Conservation (phyloP, 2,888 invertebrate species). For the Yponomeuta plumbellus region DNA sequence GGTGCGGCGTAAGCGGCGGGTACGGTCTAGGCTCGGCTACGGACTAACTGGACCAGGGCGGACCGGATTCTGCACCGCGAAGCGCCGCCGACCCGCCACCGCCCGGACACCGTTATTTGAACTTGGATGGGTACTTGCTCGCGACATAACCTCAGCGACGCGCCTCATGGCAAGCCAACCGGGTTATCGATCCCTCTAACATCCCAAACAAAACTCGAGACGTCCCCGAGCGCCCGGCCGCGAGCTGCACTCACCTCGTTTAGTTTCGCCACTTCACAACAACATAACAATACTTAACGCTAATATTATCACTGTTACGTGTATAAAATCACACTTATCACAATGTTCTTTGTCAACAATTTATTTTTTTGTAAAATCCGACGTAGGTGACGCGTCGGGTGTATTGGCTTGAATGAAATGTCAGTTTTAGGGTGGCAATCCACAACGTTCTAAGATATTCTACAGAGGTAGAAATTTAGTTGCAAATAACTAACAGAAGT, state of each 20-base stretch:
- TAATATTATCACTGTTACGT: slow-evolving; percentile 69
- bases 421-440: slow-evolving; percentile 9
- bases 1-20: slow-evolving; percentile 65
- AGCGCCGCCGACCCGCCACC: slow-evolving; percentile 52
- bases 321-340: slow-evolving; percentile 75
- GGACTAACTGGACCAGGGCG: slow-evolving; percentile 62
- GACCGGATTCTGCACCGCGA: slow-evolving; percentile 69
- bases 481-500: too few relatives aligned
- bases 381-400: slow-evolving; percentile 68
- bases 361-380: slow-evolving; percentile 52
- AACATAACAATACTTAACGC: slow-evolving; percentile 73
- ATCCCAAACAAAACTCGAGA: slow-evolving; percentile 65
- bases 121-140: slow-evolving; percentile 63
- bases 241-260: slow-evolving; percentile 69
- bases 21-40: slow-evolving; percentile 66
- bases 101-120: slow-evolving; percentile 70
- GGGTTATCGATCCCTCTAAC: slow-evolving; percentile 73
- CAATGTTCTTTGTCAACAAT: slow-evolving; percentile 69
- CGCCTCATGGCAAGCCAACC: slow-evolving; percentile 74
- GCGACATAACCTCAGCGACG: slow-evolving; percentile 73
- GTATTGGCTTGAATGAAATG: slow-evolving; percentile 17
- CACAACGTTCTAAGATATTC: background rate
- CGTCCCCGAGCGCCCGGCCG: slow-evolving; percentile 26
- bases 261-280: slow-evolving; percentile 60
- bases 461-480: background rate